A percentile compares a stretch with the other conserved stretches of the same genome.
Evolutionary conservation across 1,140 invertebrate species (phyloP).

Genomic region (Pseudomyrmex dendroicus): DNA sequence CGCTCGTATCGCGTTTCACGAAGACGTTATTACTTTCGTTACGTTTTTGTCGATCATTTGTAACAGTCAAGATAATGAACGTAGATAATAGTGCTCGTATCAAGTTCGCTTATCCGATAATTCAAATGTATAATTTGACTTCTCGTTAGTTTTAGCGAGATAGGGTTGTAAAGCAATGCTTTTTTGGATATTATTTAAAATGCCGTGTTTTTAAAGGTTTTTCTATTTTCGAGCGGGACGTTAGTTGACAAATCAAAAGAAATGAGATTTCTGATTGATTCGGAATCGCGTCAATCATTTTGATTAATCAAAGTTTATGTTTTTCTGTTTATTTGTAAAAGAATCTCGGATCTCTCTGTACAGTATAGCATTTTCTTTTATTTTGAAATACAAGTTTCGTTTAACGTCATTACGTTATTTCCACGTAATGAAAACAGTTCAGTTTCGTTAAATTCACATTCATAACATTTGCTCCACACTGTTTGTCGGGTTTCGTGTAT

Average conservation of each 20-base stretch:
- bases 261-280: too few species aligned
- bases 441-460: slow-evolving; percentile 27
- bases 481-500: slow-evolving; percentile 3
- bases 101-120: neutral
- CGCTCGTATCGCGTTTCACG: neutral
- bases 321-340: slow-evolving; percentile 11
- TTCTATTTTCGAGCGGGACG: neutral
- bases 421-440: neutral
- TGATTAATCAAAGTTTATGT: neutral
- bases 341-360: neutral
- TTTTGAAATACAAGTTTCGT: neutral
- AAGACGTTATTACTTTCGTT: neutral
- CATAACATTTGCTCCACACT: neutral
- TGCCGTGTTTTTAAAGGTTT: neutral
- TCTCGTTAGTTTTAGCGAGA: neutral
- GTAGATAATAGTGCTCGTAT: neutral
- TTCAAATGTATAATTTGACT: neutral
- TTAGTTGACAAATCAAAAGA: neutral
- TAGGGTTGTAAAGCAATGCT: neutral
- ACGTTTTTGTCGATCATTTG: neutral
- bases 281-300: too few species aligned
- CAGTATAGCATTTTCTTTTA: too few species aligned
- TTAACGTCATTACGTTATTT: slow-evolving; percentile 5
- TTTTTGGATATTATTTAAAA: too few species aligned
- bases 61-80: neutral